phyloP scores from a whole-genome alignment of 2,797 vertebrate species.

The Gymnothorax javanicus region DNA sequence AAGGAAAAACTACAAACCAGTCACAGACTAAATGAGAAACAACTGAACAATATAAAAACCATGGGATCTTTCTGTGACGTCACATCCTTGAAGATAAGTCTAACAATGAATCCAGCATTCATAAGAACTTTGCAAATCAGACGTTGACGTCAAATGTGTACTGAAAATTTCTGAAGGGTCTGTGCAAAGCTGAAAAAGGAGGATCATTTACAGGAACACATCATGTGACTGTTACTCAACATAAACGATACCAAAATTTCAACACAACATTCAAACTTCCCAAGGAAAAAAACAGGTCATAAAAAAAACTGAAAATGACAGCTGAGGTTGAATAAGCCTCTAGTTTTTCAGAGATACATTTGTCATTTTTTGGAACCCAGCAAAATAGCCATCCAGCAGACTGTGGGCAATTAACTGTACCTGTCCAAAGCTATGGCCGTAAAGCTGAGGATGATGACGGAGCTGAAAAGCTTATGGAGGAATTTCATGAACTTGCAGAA shows the following conservation, averaged over 20 bases:
- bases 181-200: background rate
- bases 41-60: background rate
- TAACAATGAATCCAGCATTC: background rate
- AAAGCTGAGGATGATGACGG: slow-evolving; percentile 93
- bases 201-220: background rate
- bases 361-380: background rate
- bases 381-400: background rate
- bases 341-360: background rate
- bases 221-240: background rate
- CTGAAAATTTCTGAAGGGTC: background rate
- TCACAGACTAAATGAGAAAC: background rate
- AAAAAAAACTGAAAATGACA: background rate
- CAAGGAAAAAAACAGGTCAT: background rate
- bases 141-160: background rate
- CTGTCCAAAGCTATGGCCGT: slow-evolving; percentile 94
- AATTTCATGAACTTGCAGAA: slow-evolving; percentile 94
- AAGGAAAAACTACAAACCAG: background rate
- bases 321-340: background rate
- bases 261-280: background rate
- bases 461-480: slow-evolving; percentile 95
- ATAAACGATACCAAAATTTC: background rate
- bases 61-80: background rate
- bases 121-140: background rate
- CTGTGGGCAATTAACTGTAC: slow-evolving; percentile 63
- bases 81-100: background rate